These are phyloP conservation scores for Gallinago undulata DNA, from an alignment of 2,113 vertebrate genomes.

Conservation along the genomic window DNA sequence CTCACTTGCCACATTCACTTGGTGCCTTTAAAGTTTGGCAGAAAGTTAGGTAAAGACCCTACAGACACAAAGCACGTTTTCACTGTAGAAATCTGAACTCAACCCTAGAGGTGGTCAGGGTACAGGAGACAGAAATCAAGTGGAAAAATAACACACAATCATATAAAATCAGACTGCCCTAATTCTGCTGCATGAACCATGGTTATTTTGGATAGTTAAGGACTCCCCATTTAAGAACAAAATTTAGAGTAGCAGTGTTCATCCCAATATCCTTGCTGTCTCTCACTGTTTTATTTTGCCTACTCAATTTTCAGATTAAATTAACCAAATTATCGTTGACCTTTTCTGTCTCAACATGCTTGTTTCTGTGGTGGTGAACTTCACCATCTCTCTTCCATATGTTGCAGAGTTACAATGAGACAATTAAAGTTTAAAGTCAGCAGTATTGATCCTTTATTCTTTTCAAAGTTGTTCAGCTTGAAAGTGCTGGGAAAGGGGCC, in stretches of 20 bases:
- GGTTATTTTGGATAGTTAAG: neutral
- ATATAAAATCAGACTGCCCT: neutral
- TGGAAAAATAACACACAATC: neutral
- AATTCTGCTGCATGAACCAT: neutral
- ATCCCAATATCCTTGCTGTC: neutral
- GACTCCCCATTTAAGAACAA: neutral
- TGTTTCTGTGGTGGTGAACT: neutral
- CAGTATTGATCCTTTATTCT: neutral
- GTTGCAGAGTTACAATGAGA: neutral
- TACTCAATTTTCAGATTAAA: constrained; percentile 3
- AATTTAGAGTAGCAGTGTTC: neutral
- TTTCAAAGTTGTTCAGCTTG: neutral
- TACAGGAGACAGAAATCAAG: neutral
- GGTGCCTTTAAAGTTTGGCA: neutral
- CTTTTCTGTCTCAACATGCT: neutral
- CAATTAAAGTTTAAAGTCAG: neutral
- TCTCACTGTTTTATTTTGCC: neutral
- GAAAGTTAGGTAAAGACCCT: neutral
- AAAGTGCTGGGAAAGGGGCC: neutral
- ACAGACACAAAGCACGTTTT: neutral
- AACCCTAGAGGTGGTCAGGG: neutral
- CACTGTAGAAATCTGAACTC: neutral
- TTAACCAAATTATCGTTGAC: neutral
- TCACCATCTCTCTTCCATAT: fast-evolving
- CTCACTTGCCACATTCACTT: neutral